Conservation (phyloP, 2,888 invertebrate species). For the Gari tellinella region DNA sequence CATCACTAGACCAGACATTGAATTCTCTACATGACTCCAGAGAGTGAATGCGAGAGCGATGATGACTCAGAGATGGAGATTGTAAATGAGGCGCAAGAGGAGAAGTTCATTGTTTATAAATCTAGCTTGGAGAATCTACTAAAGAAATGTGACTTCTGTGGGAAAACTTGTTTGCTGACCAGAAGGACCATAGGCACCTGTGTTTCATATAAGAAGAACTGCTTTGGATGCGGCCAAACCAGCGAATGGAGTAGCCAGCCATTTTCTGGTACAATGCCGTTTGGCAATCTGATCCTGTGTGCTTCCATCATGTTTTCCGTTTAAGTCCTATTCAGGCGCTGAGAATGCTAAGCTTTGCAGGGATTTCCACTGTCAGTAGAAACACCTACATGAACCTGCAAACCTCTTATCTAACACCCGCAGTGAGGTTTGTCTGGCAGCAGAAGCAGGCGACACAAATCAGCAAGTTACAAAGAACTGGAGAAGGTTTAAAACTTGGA, state of each 20-base stretch:
- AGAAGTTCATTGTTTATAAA: conserved; percentile 23
- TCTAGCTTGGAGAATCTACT: conserved; percentile 10
- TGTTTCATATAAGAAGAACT: not conserved
- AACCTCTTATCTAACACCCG: conserved; percentile 7
- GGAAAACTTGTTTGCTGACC: not conserved
- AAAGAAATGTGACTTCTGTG: conserved; percentile 4
- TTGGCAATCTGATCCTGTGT: conserved; percentile 12
- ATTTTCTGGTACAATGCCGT: conserved; percentile 1
- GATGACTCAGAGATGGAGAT: conserved; percentile 1
- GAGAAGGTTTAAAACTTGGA: not conserved
- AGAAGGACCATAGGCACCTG: not conserved
- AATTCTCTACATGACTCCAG: no score
- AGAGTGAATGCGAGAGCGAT: conserved; percentile 6
- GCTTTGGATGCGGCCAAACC: not conserved
- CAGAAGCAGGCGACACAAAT: not conserved
- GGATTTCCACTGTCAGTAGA: not conserved
- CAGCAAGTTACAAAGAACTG: not conserved
- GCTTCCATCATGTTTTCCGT: conserved; percentile 15
- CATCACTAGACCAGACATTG: no score
- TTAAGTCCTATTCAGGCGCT: conserved; percentile 6
- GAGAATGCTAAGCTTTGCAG: conserved; percentile 2
- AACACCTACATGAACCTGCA: conserved; percentile 12
- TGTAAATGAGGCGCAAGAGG: conserved; percentile 4
- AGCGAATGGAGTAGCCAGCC: conserved; percentile 11
- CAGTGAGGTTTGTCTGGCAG: conserved; percentile 15